A percentile compares a stretch with the other conserved stretches of the same genome.
These are phyloP conservation scores for Dione vanillae DNA, from an alignment of 2,888 invertebrate genomes.

Conservation along the genomic window DNA sequence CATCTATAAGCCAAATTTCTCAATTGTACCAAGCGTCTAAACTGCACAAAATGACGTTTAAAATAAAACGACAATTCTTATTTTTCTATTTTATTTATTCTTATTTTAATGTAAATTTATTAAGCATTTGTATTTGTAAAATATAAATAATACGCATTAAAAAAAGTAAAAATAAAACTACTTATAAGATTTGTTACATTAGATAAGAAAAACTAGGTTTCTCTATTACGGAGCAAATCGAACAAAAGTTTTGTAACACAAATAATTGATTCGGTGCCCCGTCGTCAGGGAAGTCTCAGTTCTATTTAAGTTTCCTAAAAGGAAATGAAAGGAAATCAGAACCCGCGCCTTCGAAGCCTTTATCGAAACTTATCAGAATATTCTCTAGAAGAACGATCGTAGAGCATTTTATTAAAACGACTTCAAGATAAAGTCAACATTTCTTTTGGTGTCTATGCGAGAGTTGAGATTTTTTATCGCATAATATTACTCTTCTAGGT, in stretches of 20 bases:
- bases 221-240: slow-evolving; percentile 69
- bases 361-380: slow-evolving; percentile 80
- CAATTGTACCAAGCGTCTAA: too few species aligned
- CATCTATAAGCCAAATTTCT: too few species aligned
- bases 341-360: slow-evolving; percentile 72
- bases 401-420: slow-evolving; percentile 68
- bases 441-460: slow-evolving; percentile 49
- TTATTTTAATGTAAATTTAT: background rate
- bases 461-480: slow-evolving; percentile 31
- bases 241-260: slow-evolving; percentile 75
- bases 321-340: slow-evolving; percentile 84
- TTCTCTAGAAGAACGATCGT: slow-evolving; percentile 63
- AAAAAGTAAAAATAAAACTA: slow-evolving; percentile 29
- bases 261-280: slow-evolving; percentile 81
- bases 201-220: slow-evolving; percentile 63
- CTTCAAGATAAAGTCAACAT: slow-evolving; percentile 61
- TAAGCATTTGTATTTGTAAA: background rate
- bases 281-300: slow-evolving; percentile 80
- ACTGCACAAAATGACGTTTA: too few species aligned
- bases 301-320: slow-evolving; percentile 84
- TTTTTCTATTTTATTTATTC: too few species aligned
- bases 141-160: background rate
- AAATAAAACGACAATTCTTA: background rate
- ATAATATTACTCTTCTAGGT: slow-evolving; percentile 24
- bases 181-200: slow-evolving; percentile 51